Evolutionary conservation across 2,888 invertebrate species (phyloP).

Genomic region (Drosophila mettleri): DNA sequence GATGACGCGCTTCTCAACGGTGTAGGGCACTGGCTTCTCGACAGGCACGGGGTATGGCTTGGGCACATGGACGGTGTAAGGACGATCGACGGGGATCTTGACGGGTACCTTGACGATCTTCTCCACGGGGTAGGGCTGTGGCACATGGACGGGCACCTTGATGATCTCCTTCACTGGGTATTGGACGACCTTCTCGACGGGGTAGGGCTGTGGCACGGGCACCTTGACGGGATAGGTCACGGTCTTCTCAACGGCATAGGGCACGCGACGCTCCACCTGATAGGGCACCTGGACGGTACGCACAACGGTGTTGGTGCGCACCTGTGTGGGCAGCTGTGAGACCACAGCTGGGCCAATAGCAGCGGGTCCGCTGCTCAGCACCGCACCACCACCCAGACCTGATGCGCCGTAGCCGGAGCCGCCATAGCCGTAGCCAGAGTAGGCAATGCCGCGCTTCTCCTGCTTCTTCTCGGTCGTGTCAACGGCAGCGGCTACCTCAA

Average conservation of each 20-base stretch:
- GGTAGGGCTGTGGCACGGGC: slow-evolving; percentile 91
- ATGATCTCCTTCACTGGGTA: slow-evolving; percentile 91
- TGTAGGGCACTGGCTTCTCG: slow-evolving; percentile 87
- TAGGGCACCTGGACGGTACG: slow-evolving; percentile 90
- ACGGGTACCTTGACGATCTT: slow-evolving; percentile 89
- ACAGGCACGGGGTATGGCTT: slow-evolving; percentile 88
- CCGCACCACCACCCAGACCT: slow-evolving; percentile 85
- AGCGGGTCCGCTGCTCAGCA: slow-evolving; percentile 73
- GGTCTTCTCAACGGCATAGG: slow-evolving; percentile 92
- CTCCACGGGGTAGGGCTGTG: slow-evolving; percentile 86
- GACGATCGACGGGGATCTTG: slow-evolving; percentile 88
- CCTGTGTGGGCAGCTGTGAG: slow-evolving; percentile 85
- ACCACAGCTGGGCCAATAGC: slow-evolving; percentile 82
- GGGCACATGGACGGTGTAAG: slow-evolving; percentile 87
- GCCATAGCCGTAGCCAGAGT: slow-evolving; percentile 86
- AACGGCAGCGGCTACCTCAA: slow-evolving; percentile 81
- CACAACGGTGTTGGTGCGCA: slow-evolving; percentile 88
- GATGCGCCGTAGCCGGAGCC: slow-evolving; percentile 84
- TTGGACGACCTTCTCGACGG: slow-evolving; percentile 92
- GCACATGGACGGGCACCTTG: slow-evolving; percentile 87
- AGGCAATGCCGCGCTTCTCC: slow-evolving; percentile 90
- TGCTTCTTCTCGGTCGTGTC: slow-evolving; percentile 89
- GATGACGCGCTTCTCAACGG: slow-evolving; percentile 87
- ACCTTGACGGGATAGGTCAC: slow-evolving; percentile 93
- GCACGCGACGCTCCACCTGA: slow-evolving; percentile 89